Evolutionary conservation across 2,888 invertebrate genomes (phyloP), one percentile per base, ranked within the genome.

Genomic region (Trissoscelio sp.): DNA sequence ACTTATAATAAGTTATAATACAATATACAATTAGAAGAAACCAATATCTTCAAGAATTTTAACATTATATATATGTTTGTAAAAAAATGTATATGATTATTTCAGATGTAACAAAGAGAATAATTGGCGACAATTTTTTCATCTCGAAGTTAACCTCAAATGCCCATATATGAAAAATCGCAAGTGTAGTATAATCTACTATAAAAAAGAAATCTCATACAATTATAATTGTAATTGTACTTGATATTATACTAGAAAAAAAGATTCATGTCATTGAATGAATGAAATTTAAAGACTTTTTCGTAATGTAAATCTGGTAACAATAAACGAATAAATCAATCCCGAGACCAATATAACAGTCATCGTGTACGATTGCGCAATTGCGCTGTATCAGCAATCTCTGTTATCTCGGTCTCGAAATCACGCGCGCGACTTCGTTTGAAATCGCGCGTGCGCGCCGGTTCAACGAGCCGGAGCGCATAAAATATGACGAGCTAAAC

Each of bases 311-410:
- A 77, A 77, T 69, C 77, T 18, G 77, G 58, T 42, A 67, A 75
- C 75, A 75, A 75, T 69, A 60, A 60, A 60, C 44, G 37, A 69
- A 77, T 77, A 77, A 77, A 77, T 69, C 77, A 77, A 69, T 58
- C 44, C 20, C 28, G 37, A n/a, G 57, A 57, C 16, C 75, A 42
- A 57, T 58, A 64, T 39, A 60, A 60, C 75, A 67, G 74, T 66
- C 66, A 66, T 75, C 74, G 24, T 66, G 46, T n/a, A 37, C 57
- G 48, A 60, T 77, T 77, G 42, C 69, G 44, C 58, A 77, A 77
- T 3, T 4, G 14, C 24, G 34, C 20, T 24, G 67, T 74, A 74
- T 74, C 75, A 53, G 12, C 39, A 14, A 77, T 77, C 75, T 44
- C 37, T 0, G 46, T 69, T 77, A 77, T 77, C 77, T 48, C 46